Evolutionary conservation across 1,140 invertebrate species (phyloP).

Genomic region (Cardiocondyla obscurior): DNA sequence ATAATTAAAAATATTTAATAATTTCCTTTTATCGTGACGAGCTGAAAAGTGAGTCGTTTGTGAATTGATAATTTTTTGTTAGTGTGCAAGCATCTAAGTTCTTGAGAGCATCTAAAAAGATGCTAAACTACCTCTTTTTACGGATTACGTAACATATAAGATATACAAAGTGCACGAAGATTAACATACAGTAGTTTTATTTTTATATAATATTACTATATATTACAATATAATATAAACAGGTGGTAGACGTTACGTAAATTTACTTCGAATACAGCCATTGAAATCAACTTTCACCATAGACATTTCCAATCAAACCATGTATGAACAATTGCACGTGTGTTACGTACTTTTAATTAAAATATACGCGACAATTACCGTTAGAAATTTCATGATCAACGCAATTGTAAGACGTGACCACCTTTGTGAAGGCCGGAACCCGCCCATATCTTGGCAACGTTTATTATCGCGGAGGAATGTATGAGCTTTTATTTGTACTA

Average conservation of each 20-base stretch:
- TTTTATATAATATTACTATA: slow-evolving; percentile 48
- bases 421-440: background rate
- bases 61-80: background rate
- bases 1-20: no score
- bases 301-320: slow-evolving; percentile 25
- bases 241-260: slow-evolving; percentile 45
- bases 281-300: slow-evolving; percentile 39
- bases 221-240: slow-evolving; percentile 47
- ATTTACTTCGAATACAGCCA: slow-evolving; percentile 48
- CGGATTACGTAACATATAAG: background rate
- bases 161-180: background rate
- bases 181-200: slow-evolving; percentile 49
- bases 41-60: background rate
- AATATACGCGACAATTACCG: slow-evolving; percentile 1
- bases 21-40: no score
- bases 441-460: slow-evolving; percentile 18
- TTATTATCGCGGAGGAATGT: slow-evolving; percentile 29
- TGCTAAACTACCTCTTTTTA: background rate
- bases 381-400: slow-evolving; percentile 7
- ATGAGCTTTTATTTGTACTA: slow-evolving; percentile 43
- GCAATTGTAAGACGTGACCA: background rate
- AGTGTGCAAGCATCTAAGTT: background rate
- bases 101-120: background rate
- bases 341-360: slow-evolving; percentile 10
- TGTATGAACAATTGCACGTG: slow-evolving; percentile 22